Evolutionary conservation across 2,113 vertebrate genomes (phyloP), one percentile per base, ranked within the genome.

Genomic region (Laterallus jamaicensis): DNA sequence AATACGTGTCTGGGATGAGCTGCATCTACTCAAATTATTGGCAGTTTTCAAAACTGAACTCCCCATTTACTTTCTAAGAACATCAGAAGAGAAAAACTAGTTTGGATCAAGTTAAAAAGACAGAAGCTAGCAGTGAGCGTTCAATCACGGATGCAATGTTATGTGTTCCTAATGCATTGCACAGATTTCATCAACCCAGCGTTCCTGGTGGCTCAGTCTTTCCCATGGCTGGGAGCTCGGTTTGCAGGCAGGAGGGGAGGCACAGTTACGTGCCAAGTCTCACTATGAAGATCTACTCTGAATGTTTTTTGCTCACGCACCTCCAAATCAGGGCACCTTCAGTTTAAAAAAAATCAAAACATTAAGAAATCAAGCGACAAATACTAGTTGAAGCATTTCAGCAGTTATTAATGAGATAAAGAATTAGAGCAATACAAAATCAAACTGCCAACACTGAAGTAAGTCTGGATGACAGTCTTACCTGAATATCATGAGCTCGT

Each of bases 51-150:
- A 74, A 90, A 94, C 64, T 24, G 70, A 71, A 73, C 29, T 74
- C 85, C 69, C 60, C 17, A 54, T 31, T 85, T 90, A 47, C 73
- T 94, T n/a, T 90, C 26, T 62, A 88, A 94, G 74, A 94, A 88
- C 21, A 63, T 18, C 47, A 50, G 83, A 63, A 18, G 29, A 62
- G 56, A 89, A 90, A 47, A 93, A 64, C 21, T 7, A 56, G 54
- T 25, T 67, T 7, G 4, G n/a, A 52, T n/a, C 54, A 59, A 77
- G 31, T 55, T 29, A 68, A 62, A n/a, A 70, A 79, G 60, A 59
- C 5, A 35, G 10, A 70, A 79, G 40, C 24, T 42, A 86, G 26
- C n/a, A 62, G 12, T 22, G 52, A 86, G 70, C 21, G 66, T 47
- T 84, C 54, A 70, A 54, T 32, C 16, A 18, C 67, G 39, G 52